phyloP scores from a whole-genome alignment of 2,888 invertebrate genomes.

The Stomorhina lunata region DNA sequence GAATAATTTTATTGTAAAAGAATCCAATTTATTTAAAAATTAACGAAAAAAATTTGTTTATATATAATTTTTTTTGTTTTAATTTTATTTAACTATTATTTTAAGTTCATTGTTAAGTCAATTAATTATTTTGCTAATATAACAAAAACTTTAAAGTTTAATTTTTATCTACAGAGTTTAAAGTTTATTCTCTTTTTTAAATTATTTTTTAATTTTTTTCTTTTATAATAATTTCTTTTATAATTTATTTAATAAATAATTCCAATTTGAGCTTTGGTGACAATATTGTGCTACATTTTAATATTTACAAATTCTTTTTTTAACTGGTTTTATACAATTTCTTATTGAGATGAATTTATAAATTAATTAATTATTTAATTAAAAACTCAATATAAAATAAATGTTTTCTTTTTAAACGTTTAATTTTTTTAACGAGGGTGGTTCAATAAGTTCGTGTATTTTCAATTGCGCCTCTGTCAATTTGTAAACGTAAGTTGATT shows the following conservation, averaged over 20 bases:
- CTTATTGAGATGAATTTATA: not conserved
- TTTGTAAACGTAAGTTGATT: too few species aligned
- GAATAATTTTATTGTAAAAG: too few species aligned
- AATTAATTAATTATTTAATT: not conserved
- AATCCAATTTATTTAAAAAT: too few species aligned
- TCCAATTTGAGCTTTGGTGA: constrained; percentile 66
- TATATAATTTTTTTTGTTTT: not conserved
- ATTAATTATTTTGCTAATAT: constrained; percentile 19
- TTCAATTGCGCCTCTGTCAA: too few species aligned
- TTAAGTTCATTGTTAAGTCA: not conserved
- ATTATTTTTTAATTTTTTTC: not conserved
- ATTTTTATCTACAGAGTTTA: not conserved
- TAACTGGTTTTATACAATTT: not conserved
- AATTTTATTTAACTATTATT: not conserved
- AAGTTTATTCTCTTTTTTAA: constrained; percentile 1
- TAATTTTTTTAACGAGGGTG: too few species aligned
- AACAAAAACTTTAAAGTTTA: constrained; percentile 8
- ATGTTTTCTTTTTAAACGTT: too few species aligned
- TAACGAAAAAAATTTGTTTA: too few species aligned
- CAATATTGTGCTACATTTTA: constrained; percentile 62
- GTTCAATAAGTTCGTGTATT: too few species aligned
- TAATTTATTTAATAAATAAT: constrained; percentile 37
- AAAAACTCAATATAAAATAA: constrained; percentile 24
- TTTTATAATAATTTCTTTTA: too few species aligned
- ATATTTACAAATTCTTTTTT: constrained; percentile 42